These are phyloP conservation scores for Argyrosomus japonicus DNA, from an alignment of 2,113 vertebrate species.

Conservation along the genomic window DNA sequence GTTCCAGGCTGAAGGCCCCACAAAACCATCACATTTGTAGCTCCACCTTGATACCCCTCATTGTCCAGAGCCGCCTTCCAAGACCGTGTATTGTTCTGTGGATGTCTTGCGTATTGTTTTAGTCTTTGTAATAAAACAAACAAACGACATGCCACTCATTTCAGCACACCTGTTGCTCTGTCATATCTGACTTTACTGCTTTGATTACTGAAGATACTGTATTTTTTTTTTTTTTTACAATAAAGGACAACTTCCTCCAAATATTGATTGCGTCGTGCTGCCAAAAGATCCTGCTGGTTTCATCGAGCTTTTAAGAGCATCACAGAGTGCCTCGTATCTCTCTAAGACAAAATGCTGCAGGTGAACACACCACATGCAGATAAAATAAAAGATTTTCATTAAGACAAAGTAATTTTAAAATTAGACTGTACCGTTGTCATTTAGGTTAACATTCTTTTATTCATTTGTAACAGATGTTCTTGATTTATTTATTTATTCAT, in stretches of 20 bases:
- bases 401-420: too few species aligned
- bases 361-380: background rate
- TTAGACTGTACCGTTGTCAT: too few species aligned
- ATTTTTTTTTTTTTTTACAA: background rate
- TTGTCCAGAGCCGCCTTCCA: too few species aligned
- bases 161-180: slow-evolving; percentile 5
- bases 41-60: background rate
- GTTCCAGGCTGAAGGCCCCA: background rate
- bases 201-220: background rate
- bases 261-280: background rate
- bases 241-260: background rate
- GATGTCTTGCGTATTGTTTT: background rate
- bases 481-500: too few species aligned
- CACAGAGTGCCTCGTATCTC: background rate
- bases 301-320: background rate
- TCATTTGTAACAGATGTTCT: too few species aligned
- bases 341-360: too few species aligned
- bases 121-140: background rate
- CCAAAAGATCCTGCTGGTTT: background rate
- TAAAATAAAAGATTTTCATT: too few species aligned
- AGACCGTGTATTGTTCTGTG: too few species aligned
- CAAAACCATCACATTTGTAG: too few species aligned
- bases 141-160: background rate
- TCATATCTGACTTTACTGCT: background rate
- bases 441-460: too few species aligned